These are phyloP conservation scores for Eulimnadia texana DNA, from an alignment of 1,140 invertebrate genomes.

Conservation along the genomic window DNA sequence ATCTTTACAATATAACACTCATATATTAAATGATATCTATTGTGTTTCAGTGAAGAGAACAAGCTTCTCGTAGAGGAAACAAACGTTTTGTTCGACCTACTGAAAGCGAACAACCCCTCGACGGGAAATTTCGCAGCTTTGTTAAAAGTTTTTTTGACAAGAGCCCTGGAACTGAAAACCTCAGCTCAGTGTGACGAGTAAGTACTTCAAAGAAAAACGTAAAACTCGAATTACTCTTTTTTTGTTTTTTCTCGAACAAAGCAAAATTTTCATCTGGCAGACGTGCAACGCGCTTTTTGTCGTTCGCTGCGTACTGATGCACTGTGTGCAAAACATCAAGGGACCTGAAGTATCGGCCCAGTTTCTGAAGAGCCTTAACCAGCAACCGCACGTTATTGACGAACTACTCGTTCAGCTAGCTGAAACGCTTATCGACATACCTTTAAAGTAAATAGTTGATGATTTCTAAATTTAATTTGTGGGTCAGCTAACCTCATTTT, in stretches of 20 bases:
- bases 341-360: slow-evolving; percentile 40
- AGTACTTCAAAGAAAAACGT: slow-evolving; percentile 24
- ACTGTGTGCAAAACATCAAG: slow-evolving; percentile 61
- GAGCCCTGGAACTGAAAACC: slow-evolving; percentile 60
- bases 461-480: too few relatives aligned
- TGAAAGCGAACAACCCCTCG: slow-evolving; percentile 59
- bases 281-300: slow-evolving; percentile 87
- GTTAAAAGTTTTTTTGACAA: slow-evolving; percentile 63
- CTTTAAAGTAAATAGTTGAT: slow-evolving; percentile 40
- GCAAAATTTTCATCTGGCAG: slow-evolving; percentile 85
- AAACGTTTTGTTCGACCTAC: slow-evolving; percentile 45
- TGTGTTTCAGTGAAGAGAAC: slow-evolving; percentile 5
- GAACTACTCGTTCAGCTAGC: slow-evolving; percentile 51
- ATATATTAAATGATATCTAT: slow-evolving; percentile 9
- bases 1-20: neutral
- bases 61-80: slow-evolving; percentile 3
- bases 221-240: slow-evolving; percentile 12
- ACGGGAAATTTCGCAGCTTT: slow-evolving; percentile 78
- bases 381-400: slow-evolving; percentile 28
- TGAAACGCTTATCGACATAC: slow-evolving; percentile 60
- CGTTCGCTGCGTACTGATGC: slow-evolving; percentile 73
- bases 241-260: slow-evolving; percentile 32
- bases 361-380: slow-evolving; percentile 56
- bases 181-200: slow-evolving; percentile 75
- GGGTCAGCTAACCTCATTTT: too few relatives aligned